Base-by-base conservation (phyloP, 2,888 invertebrate genomes). In the Microplitis manilae region DNA sequence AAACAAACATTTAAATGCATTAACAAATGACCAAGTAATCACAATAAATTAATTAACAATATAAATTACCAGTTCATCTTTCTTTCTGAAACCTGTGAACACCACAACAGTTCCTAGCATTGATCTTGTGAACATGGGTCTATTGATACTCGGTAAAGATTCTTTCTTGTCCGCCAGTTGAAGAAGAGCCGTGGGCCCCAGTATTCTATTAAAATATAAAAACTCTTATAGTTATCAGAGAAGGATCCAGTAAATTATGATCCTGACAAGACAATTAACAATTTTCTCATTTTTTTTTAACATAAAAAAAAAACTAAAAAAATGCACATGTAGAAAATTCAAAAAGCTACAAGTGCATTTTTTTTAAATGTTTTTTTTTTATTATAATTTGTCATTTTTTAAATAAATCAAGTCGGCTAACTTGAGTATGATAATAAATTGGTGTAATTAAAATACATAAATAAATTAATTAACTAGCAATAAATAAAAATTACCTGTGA, bases 31-130 rank as follows among this genome's bases (percentile, higher is more conserved):
- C 41, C 62, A n/a, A n/a, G 38, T 68, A 41, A 64, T 69, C 61
- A 30, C 30, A 30, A 67, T 20, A 17, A 17, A 50, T 70, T 59
- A 20, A 5, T 6, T 67, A 70, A 70, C 13, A 62, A 13, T 62
- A 17, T 65, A 13, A 91, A 93, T 93, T 90, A 97, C 97, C 93
- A 98, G 92, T 91, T 97, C 96, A 90, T 96, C 95, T 89, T 96
- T 96, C 90, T 95, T 94, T 84, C 96, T 93, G 90, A 98, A 97
- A 78, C 97, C 97, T 78, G 97, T 97, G 91, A 98, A 97, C 91
- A 97, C 97, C 83, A 97, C 94, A 86, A 96, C 94, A 73, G 96
- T 94, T 81, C 96, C 96, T 85, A 94, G 93, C 97, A 98, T 97
- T 78, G 96, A 93, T 86, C 95, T 93, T 90, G 95, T 96, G 91